Evolutionary conservation across 2,797 vertebrate species (phyloP).

Genomic region (Ispidina picta): DNA sequence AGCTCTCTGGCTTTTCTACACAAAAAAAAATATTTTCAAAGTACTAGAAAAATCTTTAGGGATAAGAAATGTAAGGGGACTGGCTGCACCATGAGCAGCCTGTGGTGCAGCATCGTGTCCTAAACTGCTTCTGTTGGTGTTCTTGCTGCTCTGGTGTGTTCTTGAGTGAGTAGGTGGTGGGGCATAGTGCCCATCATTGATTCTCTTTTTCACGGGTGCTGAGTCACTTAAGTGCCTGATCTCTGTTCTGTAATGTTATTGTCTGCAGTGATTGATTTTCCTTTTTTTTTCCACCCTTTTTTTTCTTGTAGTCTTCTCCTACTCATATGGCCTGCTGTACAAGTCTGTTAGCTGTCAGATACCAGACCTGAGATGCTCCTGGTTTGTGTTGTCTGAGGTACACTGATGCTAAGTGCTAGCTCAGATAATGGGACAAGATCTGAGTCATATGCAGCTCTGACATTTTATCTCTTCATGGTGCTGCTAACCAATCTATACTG

Average conservation of each 20-base stretch:
- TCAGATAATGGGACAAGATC: neutral
- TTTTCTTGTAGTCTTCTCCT: neutral
- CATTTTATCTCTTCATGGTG: neutral
- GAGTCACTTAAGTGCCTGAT: neutral
- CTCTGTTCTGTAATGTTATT: neutral
- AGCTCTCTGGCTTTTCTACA: neutral
- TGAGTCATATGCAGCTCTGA: neutral
- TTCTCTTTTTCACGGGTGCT: neutral
- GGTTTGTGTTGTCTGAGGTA: neutral
- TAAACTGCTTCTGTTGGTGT: neutral
- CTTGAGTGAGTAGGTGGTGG: neutral
- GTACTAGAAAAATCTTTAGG: neutral
- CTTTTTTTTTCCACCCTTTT: too few species aligned
- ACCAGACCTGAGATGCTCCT: neutral
- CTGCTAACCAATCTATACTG: neutral
- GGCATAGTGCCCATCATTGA: neutral
- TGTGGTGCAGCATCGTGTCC: neutral
- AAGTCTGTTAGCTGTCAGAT: neutral
- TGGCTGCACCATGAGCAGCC: rapidly evolving
- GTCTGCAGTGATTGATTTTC: neutral
- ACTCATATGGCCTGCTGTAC: neutral
- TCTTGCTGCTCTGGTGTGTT: neutral
- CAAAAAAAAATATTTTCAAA: neutral
- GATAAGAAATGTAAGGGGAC: neutral
- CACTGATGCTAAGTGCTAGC: neutral